Conservation (phyloP, 2,113 vertebrate genomes). For the Brienomyrus brachyistius region DNA sequence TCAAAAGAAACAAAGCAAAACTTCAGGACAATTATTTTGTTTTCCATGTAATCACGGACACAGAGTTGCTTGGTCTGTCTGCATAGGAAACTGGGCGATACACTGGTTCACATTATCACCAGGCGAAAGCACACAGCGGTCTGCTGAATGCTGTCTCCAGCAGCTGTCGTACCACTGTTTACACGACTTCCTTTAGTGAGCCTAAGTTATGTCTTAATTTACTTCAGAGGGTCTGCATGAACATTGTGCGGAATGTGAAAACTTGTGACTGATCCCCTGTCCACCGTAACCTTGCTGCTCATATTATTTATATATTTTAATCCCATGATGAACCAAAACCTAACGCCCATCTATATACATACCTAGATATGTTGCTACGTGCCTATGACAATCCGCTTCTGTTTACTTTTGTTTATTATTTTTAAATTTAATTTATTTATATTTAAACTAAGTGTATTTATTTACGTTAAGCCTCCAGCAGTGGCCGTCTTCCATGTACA, state of each 20-base stretch:
- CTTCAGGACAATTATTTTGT: not conserved
- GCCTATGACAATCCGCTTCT: not conserved
- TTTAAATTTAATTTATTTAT: not conserved
- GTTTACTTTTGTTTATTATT: not conserved
- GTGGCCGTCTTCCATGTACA: not conserved
- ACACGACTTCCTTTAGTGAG: not conserved
- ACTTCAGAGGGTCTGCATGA: not conserved
- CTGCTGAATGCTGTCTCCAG: not conserved
- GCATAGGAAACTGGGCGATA: not conserved
- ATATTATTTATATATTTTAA: not conserved
- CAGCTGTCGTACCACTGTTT: not conserved
- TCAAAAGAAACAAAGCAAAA: slow-evolving; percentile 11
- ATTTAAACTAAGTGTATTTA: not conserved
- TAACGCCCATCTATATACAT: not conserved
- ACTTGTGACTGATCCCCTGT: not conserved
- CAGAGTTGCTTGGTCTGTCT: not conserved
- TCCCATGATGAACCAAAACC: not conserved
- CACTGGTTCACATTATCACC: not conserved
- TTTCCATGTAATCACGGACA: not conserved
- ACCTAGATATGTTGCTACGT: not conserved
- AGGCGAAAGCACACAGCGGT: not conserved
- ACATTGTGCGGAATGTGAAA: not conserved
- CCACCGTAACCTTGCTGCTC: not conserved
- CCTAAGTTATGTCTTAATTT: not conserved
- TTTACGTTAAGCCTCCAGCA: not conserved